Evolutionary conservation across 2,797 vertebrate genomes (phyloP).

Genomic region (Clarias laeviceps): DNA sequence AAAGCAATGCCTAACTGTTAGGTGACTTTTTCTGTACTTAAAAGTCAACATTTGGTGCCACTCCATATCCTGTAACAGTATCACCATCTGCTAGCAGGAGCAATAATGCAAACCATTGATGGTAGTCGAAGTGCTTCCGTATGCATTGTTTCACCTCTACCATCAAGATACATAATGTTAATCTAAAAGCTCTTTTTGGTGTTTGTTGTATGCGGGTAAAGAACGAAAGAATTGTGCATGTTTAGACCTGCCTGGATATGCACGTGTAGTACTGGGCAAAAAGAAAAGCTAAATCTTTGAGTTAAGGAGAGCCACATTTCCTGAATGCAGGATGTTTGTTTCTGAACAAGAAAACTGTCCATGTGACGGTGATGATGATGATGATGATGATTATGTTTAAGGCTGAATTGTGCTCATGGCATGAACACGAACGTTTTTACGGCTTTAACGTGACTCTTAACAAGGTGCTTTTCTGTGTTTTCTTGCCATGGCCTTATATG

Average conservation of each 20-base stretch:
- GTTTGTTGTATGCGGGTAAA: conserved; percentile 42
- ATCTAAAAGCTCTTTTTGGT: conserved; percentile 24
- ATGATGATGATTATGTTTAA: conserved; percentile 2
- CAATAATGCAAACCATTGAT: not conserved
- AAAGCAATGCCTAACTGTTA: not conserved
- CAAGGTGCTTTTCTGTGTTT: conserved; percentile 43
- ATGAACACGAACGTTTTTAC: not conserved
- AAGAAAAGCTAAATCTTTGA: conserved; percentile 62
- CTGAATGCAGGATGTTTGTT: conserved; percentile 40
- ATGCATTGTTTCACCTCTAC: conserved; percentile 14
- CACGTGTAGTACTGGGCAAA: conserved; percentile 64
- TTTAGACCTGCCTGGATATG: conserved; percentile 56
- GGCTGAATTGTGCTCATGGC: not conserved
- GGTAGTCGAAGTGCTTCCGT: conserved; percentile 32
- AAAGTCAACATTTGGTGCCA: conserved; percentile 18
- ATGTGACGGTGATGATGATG: conserved; percentile 9
- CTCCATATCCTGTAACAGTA: conserved; percentile 24
- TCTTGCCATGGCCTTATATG: conserved; percentile 47
- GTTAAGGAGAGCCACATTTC: conserved; percentile 54
- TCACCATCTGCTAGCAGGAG: conserved; percentile 20
- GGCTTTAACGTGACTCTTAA: conserved; percentile 21
- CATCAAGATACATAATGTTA: conserved; percentile 21
- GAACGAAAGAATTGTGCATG: conserved; percentile 48
- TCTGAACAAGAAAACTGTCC: not conserved
- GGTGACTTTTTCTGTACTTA: conserved; percentile 14